phyloP scores from a whole-genome alignment of 92 coral and sea anemone genomes.

The Zoanthus sansibaricus region DNA sequence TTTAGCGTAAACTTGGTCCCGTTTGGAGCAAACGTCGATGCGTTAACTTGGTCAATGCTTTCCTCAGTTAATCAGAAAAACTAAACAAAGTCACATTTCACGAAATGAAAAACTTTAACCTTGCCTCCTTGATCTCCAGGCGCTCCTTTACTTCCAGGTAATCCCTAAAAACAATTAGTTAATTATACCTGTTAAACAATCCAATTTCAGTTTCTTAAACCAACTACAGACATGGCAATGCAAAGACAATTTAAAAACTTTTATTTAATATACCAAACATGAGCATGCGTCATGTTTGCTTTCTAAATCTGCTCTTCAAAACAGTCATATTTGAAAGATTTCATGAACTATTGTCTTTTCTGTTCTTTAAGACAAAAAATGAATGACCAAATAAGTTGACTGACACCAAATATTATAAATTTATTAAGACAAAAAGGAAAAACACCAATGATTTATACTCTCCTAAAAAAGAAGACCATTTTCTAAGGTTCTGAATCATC shows the following conservation, averaged over 20 bases:
- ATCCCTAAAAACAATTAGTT: conserved; percentile 8
- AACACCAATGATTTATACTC: background rate
- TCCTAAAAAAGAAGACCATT: too few relatives aligned
- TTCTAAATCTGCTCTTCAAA: too few relatives aligned
- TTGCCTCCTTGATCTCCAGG: conserved; percentile 50
- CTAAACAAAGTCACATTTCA: conserved; percentile 20
- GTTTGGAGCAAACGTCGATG: background rate
- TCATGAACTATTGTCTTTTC: too few relatives aligned
- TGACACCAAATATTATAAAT: background rate
- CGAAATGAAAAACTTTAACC: conserved; percentile 43
- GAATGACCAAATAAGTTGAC: background rate
- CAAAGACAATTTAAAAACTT: too few relatives aligned
- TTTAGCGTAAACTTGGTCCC: too few relatives aligned
- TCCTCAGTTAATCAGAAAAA: background rate
- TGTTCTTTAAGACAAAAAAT: too few relatives aligned
- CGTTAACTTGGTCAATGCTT: background rate
- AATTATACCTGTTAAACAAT: background rate
- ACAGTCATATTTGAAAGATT: too few relatives aligned
- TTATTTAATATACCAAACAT: too few relatives aligned
- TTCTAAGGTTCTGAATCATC: too few relatives aligned
- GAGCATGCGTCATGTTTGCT: too few relatives aligned
- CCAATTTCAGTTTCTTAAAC: too few relatives aligned
- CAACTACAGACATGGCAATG: too few relatives aligned
- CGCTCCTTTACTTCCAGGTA: conserved; percentile 24
- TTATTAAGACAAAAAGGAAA: background rate